Percentiles rank a stretch among this genome's conserved stretches.
Conservation (phyloP, 2,888 invertebrate genomes). For the Crematogaster levior region DNA sequence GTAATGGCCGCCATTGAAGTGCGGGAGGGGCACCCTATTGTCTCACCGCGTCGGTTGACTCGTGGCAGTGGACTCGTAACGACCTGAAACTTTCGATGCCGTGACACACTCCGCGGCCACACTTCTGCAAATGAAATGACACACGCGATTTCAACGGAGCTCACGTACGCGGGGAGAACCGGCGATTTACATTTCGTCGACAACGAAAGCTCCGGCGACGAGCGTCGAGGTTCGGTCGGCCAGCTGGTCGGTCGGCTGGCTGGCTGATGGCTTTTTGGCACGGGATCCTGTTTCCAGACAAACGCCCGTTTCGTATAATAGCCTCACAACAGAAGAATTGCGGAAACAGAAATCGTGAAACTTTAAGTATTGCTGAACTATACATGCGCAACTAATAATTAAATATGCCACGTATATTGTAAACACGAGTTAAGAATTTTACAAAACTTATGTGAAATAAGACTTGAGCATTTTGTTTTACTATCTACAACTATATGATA, state of each 20-base stretch:
- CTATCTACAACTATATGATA: not conserved
- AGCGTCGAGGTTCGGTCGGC: constrained; percentile 60
- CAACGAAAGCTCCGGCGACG: constrained; percentile 60
- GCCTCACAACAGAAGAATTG: not conserved
- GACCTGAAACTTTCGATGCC: constrained; percentile 51
- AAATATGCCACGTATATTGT: not conserved
- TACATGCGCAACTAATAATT: not conserved
- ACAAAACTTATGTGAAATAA: not conserved
- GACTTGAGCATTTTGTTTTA: not conserved
- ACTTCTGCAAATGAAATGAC: constrained; percentile 81
- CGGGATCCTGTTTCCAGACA: constrained; percentile 81
- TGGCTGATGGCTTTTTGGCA: constrained; percentile 82
- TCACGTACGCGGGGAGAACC: constrained; percentile 32
- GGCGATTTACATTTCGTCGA: constrained; percentile 71
- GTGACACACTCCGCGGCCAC: constrained; percentile 73
- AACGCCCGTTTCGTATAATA: constrained; percentile 57
- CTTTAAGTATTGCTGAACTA: constrained; percentile 3
- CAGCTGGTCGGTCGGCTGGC: constrained; percentile 46
- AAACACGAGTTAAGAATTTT: not conserved
- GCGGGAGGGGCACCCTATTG: constrained; percentile 49
- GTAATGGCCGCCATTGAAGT: constrained; percentile 45
- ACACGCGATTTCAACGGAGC: constrained; percentile 77
- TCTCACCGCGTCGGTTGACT: constrained; percentile 46
- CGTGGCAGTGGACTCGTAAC: constrained; percentile 44
- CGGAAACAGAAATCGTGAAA: constrained; percentile 20